Evolutionary conservation across 2,113 vertebrate genomes (phyloP).

Genomic region (Neogale vison): DNA sequence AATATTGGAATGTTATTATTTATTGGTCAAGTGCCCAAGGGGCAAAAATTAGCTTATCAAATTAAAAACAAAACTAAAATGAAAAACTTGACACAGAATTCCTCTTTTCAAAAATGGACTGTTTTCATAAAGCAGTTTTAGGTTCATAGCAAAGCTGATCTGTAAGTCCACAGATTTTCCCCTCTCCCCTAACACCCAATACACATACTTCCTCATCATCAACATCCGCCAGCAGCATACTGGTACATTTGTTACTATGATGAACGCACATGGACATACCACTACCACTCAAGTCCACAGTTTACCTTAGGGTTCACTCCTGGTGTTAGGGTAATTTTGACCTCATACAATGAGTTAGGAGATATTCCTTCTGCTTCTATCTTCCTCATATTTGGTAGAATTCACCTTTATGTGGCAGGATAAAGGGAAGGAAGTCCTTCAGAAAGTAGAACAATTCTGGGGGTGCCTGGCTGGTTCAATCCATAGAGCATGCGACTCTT

Average conservation of each 20-base stretch:
- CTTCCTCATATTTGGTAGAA: neutral
- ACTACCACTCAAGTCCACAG: neutral
- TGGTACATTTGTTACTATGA: neutral
- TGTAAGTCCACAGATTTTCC: neutral
- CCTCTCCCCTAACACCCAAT: neutral
- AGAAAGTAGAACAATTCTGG: neutral
- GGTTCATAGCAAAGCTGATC: neutral
- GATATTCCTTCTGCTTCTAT: neutral
- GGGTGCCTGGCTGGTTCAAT: neutral
- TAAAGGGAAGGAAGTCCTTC: neutral
- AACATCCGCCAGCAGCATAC: neutral
- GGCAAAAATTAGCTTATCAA: neutral
- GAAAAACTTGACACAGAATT: neutral
- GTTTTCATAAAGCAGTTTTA: neutral
- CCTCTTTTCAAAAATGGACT: neutral
- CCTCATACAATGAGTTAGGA: neutral
- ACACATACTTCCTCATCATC: neutral
- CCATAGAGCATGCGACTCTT: neutral
- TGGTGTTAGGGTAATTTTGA: neutral
- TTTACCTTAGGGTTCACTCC: neutral
- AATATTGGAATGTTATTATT: neutral
- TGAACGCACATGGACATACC: neutral
- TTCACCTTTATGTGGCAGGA: neutral
- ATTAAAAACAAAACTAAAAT: neutral
- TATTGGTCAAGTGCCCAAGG: neutral